These are phyloP conservation scores for Helobdella robusta DNA, from an alignment of 2,888 invertebrate species.

Conservation along the genomic window DNA sequence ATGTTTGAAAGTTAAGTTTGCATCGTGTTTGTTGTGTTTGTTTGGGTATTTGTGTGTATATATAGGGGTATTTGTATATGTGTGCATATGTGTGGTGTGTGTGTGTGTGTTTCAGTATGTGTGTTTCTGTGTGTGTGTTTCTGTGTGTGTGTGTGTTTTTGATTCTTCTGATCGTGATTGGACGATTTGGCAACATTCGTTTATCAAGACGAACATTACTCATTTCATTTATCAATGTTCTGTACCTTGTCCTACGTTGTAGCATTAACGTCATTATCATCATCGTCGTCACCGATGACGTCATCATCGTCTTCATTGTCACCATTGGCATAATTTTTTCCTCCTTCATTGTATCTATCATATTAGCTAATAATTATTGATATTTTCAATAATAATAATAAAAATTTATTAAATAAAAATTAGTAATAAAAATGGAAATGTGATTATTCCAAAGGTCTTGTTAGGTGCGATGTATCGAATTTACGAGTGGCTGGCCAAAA, in stretches of 20 bases:
- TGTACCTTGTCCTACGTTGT: no score
- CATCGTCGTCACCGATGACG: constrained; percentile 17
- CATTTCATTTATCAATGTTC: no score
- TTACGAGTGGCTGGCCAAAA: constrained; percentile 49
- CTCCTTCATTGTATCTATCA: background rate
- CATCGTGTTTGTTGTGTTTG: no score
- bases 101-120: no score
- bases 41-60: no score
- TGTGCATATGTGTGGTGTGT: background rate
- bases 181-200: no score
- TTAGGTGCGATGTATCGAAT: constrained; percentile 54
- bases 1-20: no score
- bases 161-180: no score
- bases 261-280: constrained; percentile 8
- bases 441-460: constrained; percentile 44
- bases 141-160: no score
- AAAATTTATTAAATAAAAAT: background rate
- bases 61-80: no score
- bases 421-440: background rate
- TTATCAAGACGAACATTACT: no score
- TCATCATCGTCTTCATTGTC: constrained; percentile 25
- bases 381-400: constrained; percentile 1
- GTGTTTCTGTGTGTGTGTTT: no score
- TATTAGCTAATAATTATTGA: constrained; percentile 13
- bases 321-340: constrained; percentile 18